Conservation (phyloP, 2,113 vertebrate species). For the Myanophis thanlyinensis region DNA sequence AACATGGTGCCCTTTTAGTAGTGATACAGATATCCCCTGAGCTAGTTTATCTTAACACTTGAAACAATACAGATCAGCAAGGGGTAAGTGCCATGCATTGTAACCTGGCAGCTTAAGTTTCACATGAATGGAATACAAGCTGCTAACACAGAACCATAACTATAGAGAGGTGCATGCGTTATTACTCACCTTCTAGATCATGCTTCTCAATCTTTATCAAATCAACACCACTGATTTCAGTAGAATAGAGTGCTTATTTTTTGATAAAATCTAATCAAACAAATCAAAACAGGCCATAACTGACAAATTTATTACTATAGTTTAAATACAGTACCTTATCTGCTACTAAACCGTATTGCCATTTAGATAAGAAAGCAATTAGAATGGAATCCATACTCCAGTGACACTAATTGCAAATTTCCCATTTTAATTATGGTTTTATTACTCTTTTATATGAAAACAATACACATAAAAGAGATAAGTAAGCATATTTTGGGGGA, state of each 20-base stretch:
- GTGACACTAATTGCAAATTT: not conserved
- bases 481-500: not conserved
- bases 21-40: conserved; percentile 78
- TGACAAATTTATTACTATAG: fast-evolving
- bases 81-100: conserved; percentile 15
- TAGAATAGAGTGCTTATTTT: conserved; percentile 30
- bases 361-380: not conserved
- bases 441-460: not conserved
- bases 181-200: conserved; percentile 29
- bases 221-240: not conserved
- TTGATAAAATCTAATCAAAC: not conserved
- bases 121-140: conserved; percentile 30
- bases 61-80: conserved; percentile 51
- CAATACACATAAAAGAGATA: not conserved
- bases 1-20: conserved; percentile 75
- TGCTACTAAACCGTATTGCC: conserved; percentile 1
- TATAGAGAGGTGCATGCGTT: not conserved
- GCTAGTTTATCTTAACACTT: conserved; percentile 69
- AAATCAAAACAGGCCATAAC: conserved; percentile 4
- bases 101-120: conserved; percentile 52
- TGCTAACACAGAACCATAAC: not conserved
- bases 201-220: conserved; percentile 54
- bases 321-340: conserved; percentile 9
- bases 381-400: not conserved
- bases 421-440: not conserved